Conservation (phyloP, 92 coral and sea anemone genomes). For the Parazoanthus atlanticus region DNA sequence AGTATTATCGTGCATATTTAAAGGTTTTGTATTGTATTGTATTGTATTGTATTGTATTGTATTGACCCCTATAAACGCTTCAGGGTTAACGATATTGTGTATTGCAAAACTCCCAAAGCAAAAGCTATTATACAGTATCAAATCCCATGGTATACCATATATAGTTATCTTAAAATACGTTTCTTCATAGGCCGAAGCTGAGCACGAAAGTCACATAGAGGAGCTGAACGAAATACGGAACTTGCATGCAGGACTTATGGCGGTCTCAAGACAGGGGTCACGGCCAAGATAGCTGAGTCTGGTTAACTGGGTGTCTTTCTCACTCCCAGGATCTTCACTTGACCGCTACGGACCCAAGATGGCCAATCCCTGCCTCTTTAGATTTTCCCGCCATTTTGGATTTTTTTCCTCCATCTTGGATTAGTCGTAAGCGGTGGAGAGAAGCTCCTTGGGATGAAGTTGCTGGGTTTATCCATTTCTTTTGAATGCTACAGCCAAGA, state of each 20-base stretch:
- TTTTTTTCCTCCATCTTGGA: too few species aligned
- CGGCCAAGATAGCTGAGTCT: conserved; percentile 28
- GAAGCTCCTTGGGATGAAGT: neutral
- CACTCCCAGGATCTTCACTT: neutral
- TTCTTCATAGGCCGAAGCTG: conserved; percentile 32
- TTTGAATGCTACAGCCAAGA: neutral
- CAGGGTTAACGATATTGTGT: too few species aligned
- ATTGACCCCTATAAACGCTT: too few species aligned
- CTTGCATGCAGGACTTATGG: conserved; percentile 28
- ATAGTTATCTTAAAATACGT: neutral
- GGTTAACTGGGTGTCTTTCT: neutral
- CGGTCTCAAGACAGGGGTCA: neutral
- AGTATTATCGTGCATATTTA: too few species aligned
- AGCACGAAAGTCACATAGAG: conserved; percentile 28
- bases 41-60: too few species aligned
- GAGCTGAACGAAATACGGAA: conserved; percentile 37
- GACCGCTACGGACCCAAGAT: neutral
- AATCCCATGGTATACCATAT: too few species aligned
- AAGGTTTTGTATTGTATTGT: too few species aligned
- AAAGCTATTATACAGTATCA: too few species aligned
- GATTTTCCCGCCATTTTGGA: neutral
- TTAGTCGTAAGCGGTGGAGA: neutral
- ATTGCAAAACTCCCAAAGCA: too few species aligned
- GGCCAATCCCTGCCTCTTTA: neutral
- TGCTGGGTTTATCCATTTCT: neutral